Evolutionary conservation across 1,140 invertebrate genomes (phyloP).

Genomic region (Phthorimaea operculella): DNA sequence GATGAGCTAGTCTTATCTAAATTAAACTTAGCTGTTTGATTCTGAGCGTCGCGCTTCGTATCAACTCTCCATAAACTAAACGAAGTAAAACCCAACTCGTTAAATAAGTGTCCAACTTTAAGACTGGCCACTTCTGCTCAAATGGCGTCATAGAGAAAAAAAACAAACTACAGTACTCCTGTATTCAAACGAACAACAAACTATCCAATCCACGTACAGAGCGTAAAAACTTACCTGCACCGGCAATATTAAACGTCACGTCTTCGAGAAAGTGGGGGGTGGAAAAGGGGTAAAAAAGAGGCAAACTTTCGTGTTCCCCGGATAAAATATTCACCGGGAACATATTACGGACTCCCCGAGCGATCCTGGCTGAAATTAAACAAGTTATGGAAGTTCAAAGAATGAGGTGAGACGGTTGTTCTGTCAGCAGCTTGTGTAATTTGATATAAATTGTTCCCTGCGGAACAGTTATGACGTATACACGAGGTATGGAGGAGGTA

Average conservation of each 20-base stretch:
- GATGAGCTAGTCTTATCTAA: too few relatives aligned
- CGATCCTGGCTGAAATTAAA: constrained; percentile 21
- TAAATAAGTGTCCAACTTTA: too few relatives aligned
- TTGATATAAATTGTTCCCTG: background rate
- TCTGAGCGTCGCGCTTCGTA: too few relatives aligned
- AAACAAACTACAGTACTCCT: too few relatives aligned
- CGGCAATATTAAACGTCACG: constrained; percentile 26
- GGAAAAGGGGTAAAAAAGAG: constrained; percentile 14
- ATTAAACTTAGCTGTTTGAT: too few relatives aligned
- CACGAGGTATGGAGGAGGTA: too few relatives aligned
- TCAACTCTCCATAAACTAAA: too few relatives aligned
- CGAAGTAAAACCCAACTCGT: too few relatives aligned
- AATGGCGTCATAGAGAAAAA: too few relatives aligned
- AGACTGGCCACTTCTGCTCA: too few relatives aligned
- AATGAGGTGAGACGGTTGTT: background rate
- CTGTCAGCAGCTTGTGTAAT: background rate
- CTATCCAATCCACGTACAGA: background rate
- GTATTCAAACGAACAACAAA: background rate
- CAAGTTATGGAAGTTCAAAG: constrained; percentile 20
- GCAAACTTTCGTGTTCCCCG: constrained; percentile 15
- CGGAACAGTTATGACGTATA: too few relatives aligned
- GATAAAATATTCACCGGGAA: constrained; percentile 24
- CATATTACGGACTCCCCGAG: constrained; percentile 15
- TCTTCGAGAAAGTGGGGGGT: constrained; percentile 20
- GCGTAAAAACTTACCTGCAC: background rate